phyloP scores from a whole-genome alignment of 1,140 invertebrate genomes.

The Schlechtendalia chinensis region DNA sequence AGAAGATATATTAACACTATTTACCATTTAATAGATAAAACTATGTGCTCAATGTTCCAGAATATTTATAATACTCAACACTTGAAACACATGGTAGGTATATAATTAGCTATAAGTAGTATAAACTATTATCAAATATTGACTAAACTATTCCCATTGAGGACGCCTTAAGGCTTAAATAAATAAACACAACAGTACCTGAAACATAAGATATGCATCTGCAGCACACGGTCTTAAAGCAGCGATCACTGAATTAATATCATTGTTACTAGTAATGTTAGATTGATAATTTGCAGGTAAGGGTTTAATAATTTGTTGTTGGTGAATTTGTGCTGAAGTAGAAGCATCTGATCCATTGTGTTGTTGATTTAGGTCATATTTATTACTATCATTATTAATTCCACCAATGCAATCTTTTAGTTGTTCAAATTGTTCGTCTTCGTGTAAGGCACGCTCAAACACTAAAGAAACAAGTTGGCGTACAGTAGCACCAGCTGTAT shows the following conservation, averaged over 20 bases:
- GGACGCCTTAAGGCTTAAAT: too few relatives aligned
- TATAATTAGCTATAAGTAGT: too few relatives aligned
- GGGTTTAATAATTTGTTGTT: constrained; percentile 4
- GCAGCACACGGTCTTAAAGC: constrained; percentile 79
- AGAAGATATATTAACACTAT: constrained; percentile 28
- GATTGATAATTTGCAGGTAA: background rate
- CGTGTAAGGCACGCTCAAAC: constrained; percentile 87
- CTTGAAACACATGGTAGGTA: background rate
- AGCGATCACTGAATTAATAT: background rate
- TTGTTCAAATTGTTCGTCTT: constrained; percentile 62
- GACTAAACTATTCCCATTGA: too few relatives aligned
- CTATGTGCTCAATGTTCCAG: too few relatives aligned
- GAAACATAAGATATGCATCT: constrained; percentile 94
- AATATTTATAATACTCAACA: too few relatives aligned
- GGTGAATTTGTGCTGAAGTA: background rate
- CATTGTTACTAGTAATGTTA: background rate
- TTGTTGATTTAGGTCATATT: background rate
- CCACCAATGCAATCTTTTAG: background rate
- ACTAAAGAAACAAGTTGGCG: constrained; percentile 93
- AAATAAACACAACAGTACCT: constrained; percentile 60
- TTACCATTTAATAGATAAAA: too few relatives aligned
- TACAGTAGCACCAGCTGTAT: constrained; percentile 95
- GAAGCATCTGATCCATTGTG: background rate
- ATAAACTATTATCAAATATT: too few relatives aligned
- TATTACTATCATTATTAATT: constrained; percentile 47